Percentiles rank a stretch among this genome's conserved stretches.
Conservation (phyloP, 2,113 vertebrate genomes). For the Typhlomys cinereus region DNA sequence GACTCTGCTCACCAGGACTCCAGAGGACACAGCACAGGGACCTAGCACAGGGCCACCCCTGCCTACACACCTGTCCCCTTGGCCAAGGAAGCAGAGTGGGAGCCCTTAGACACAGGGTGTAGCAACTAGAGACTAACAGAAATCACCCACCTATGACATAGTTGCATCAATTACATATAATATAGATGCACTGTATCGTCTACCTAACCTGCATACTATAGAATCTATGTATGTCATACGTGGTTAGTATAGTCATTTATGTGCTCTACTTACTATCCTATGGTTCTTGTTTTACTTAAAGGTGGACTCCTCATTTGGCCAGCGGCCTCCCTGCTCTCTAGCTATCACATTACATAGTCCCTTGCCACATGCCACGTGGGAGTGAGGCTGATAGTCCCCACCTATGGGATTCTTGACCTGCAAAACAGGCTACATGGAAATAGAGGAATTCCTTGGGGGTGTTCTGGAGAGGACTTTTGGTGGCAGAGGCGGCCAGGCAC, state of each 20-base stretch:
- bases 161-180: no score
- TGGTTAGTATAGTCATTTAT: no score
- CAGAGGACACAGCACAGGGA: no score
- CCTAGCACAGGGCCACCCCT: background rate
- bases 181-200: no score
- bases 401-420: background rate
- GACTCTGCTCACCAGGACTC: background rate
- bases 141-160: no score
- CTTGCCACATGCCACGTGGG: background rate
- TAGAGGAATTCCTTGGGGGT: background rate
- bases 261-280: no score
- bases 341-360: fast-evolving
- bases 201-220: no score
- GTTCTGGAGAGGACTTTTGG: background rate
- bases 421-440: background rate
- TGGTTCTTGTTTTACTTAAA: no score
- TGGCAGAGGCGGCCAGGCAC: background rate
- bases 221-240: no score
- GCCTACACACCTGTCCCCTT: background rate
- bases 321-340: background rate
- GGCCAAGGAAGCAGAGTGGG: fast-evolving
- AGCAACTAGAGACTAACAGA: no score
- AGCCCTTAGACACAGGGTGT: background rate
- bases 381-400: background rate
- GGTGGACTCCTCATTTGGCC: background rate